These are phyloP conservation scores for Hyposoter dolosus DNA, from an alignment of 2,888 invertebrate species.

Conservation along the genomic window DNA sequence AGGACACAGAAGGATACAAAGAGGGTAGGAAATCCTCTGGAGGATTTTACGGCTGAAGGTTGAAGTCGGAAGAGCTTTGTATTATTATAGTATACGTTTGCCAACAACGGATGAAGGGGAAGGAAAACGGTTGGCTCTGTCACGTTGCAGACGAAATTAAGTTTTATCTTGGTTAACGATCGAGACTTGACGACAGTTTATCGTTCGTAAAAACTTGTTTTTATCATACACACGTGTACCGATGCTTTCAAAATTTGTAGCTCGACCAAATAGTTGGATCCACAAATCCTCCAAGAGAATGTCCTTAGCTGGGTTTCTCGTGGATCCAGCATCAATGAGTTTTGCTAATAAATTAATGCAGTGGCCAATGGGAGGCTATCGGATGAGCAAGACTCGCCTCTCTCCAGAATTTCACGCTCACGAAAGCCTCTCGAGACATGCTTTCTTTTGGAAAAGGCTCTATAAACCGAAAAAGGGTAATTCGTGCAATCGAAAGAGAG, in stretches of 20 bases:
- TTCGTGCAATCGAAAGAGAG: not conserved
- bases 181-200: slow-evolving; percentile 57
- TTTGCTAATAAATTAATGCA: not conserved
- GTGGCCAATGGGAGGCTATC: not conserved
- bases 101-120: not conserved
- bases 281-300: not conserved
- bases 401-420: not conserved
- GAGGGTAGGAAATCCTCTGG: slow-evolving; percentile 36
- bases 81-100: slow-evolving; percentile 49
- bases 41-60: slow-evolving; percentile 41
- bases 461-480: not conserved
- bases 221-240: slow-evolving; percentile 21
- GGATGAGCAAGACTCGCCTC: not conserved
- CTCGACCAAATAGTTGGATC: not conserved
- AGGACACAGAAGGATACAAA: not conserved
- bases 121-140: not conserved
- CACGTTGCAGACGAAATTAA: slow-evolving; percentile 58
- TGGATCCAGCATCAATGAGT: not conserved
- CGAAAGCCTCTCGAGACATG: not conserved
- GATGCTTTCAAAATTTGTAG: not conserved
- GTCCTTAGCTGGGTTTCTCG: not conserved
- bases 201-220: slow-evolving; percentile 58
- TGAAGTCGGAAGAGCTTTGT: slow-evolving; percentile 30
- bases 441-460: not conserved
- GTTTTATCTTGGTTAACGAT: slow-evolving; percentile 64